Conservation (phyloP, 2,888 invertebrate genomes). For the Buathra laborator region DNA sequence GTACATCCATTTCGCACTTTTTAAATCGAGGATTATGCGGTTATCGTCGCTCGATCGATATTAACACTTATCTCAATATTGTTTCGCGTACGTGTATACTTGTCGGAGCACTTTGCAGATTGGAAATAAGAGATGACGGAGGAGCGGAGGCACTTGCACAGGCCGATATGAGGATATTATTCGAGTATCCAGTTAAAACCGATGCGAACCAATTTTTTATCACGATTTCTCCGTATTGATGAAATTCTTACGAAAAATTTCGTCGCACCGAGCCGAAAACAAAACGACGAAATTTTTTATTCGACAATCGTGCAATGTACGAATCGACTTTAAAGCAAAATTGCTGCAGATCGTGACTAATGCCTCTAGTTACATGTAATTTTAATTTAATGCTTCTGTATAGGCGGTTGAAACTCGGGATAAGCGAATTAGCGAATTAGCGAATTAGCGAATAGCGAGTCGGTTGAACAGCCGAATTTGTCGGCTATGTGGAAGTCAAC, state of each 20-base stretch:
- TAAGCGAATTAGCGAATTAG: too few relatives aligned
- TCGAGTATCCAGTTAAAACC: neutral
- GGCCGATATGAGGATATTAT: neutral
- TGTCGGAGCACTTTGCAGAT: constrained; percentile 8
- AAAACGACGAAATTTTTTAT: too few relatives aligned
- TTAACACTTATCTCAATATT: neutral
- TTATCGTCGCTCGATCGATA: neutral
- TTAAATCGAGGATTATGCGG: neutral
- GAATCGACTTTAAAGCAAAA: too few relatives aligned
- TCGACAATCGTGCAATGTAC: too few relatives aligned
- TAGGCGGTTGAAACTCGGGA: too few relatives aligned
- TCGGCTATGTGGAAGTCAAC: too few relatives aligned
- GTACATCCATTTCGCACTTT: neutral
- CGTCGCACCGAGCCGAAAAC: too few relatives aligned
- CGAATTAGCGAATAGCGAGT: too few relatives aligned
- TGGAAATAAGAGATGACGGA: neutral
- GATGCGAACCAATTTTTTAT: neutral
- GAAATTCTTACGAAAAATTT: neutral
- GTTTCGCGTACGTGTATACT: neutral
- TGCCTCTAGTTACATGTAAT: too few relatives aligned
- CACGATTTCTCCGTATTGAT: neutral
- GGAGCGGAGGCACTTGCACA: neutral
- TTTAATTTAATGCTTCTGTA: too few relatives aligned
- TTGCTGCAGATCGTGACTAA: too few relatives aligned
- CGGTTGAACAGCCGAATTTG: too few relatives aligned